Evolutionary conservation across 2,888 invertebrate genomes (phyloP), one percentile per base, ranked within the genome.

Genomic region (Cephus nigrinus): DNA sequence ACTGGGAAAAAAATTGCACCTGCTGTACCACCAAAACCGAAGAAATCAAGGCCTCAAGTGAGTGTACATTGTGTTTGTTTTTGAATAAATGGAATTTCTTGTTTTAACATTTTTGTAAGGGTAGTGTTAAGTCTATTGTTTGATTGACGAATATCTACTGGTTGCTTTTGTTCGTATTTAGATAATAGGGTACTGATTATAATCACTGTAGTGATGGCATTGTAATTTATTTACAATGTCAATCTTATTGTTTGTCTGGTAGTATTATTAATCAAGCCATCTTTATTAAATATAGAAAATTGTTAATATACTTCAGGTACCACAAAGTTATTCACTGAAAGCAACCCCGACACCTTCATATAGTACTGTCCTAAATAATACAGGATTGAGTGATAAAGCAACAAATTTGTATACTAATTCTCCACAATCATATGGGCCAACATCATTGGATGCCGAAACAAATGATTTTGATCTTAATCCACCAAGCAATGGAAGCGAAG

Each of bases 1-100:
- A 81, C 90, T 23, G 92, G 91, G 4, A 94, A 93, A 84, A 96
- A 96, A 92, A 92, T 95, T 81, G 96, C 96, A 82, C 96, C 96
- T 81, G 95, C 95, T 77, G 96, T 96, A 79, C 96, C 96, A 73
- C 96, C 96, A 12, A 96, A 96, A 90, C 96, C 96, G 82, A 92
- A 90, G 87, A 95, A 94, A 88, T 92, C 92, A 73, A 93, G 93
- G 88, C 93, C 94, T 34, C 93, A 94, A 93, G 93, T 93, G 89
- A 89, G 80, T 83, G 2, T 55, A 15, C 30, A 35, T n/a, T 69
- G 71, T 12, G 36, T 69, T 68, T 23, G 15, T 78, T 5, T 36
- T 73, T 32, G 11, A 77, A 33, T 73, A n/a, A 74, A 30, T 23
- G n/a, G 40, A 68, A 32, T 75, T 69, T 75, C 34, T 55, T 55